Conservation (phyloP, 2,888 invertebrate genomes). For the Opisthograptis luteolata region DNA sequence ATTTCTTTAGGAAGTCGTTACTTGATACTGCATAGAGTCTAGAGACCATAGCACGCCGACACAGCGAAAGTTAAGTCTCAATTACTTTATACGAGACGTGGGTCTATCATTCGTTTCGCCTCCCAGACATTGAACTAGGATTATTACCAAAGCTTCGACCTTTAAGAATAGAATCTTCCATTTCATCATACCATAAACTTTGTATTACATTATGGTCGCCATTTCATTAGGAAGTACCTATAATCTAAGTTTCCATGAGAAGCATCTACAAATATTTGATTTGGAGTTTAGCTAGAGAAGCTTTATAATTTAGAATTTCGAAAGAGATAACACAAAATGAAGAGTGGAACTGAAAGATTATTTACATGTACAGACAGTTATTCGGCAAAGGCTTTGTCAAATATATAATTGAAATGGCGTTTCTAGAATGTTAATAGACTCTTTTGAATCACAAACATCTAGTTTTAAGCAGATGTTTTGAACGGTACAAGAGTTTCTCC, state of each 20-base stretch:
- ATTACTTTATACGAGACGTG: no score
- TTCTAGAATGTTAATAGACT: no score
- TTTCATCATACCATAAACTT: conserved; percentile 21
- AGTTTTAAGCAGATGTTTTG: no score
- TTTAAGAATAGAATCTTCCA: conserved; percentile 8
- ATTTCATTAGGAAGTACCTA: conserved; percentile 24
- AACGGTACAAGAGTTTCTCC: no score
- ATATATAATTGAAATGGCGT: neutral
- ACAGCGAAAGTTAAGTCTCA: no score
- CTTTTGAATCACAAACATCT: no score
- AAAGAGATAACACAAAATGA: conserved; percentile 5
- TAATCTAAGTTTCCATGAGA: conserved; percentile 7
- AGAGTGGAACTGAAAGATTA: neutral
- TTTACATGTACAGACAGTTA: conserved; percentile 1
- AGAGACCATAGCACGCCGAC: neutral
- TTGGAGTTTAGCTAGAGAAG: conserved; percentile 22
- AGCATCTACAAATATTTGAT: conserved; percentile 16
- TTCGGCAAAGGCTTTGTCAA: neutral
- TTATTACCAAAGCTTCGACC: conserved; percentile 19
- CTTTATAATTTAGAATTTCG: conserved; percentile 17
- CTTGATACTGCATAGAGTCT: no score
- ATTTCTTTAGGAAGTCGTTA: no score
- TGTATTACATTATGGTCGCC: conserved; percentile 19
- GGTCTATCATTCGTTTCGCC: no score
- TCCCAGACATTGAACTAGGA: conserved; percentile 16